Conservation (phyloP, 2,797 vertebrate species). For the Melanogrammus aeglefinus region DNA sequence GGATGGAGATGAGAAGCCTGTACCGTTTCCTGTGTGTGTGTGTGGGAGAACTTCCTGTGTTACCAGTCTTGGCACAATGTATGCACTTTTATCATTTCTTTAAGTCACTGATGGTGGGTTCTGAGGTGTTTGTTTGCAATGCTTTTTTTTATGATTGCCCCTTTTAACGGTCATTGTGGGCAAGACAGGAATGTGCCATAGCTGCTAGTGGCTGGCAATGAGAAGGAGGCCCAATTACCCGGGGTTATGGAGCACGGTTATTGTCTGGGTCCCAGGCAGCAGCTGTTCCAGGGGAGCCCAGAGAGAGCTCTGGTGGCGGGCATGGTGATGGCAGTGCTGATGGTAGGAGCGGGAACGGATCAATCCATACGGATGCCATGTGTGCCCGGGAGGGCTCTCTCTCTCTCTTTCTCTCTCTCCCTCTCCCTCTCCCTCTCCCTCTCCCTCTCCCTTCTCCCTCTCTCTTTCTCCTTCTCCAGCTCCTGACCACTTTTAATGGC, state of each 20-base stretch:
- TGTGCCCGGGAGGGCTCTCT: constrained; percentile 45
- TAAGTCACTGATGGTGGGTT: constrained; percentile 54
- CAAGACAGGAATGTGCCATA: constrained; percentile 73
- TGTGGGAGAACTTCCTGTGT: constrained; percentile 65
- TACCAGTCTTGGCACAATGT: constrained; percentile 48
- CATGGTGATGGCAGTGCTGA: constrained; percentile 45
- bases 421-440: constrained; percentile 53
- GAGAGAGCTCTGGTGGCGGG: constrained; percentile 57
- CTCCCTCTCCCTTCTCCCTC: constrained; percentile 43
- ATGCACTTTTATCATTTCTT: constrained; percentile 50
- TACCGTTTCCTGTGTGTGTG: constrained; percentile 66
- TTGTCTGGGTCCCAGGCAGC: constrained; percentile 57
- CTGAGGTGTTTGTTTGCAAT: constrained; percentile 72
- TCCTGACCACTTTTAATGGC: constrained; percentile 60
- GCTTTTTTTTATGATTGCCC: constrained; percentile 66
- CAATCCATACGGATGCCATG: constrained; percentile 52
- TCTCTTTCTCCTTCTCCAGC: constrained; percentile 52
- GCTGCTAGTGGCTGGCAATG: constrained; percentile 63
- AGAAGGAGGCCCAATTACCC: constrained; percentile 72
- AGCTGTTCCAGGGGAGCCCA: constrained; percentile 58
- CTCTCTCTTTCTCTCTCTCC: constrained; percentile 36
- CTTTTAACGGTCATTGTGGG: constrained; percentile 66
- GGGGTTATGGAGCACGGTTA: constrained; percentile 54
- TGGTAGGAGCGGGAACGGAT: constrained; percentile 51
- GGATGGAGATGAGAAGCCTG: constrained; percentile 34